Evolutionary conservation across 2,113 vertebrate genomes (phyloP).

Genomic region (Corvus hawaiiensis): DNA sequence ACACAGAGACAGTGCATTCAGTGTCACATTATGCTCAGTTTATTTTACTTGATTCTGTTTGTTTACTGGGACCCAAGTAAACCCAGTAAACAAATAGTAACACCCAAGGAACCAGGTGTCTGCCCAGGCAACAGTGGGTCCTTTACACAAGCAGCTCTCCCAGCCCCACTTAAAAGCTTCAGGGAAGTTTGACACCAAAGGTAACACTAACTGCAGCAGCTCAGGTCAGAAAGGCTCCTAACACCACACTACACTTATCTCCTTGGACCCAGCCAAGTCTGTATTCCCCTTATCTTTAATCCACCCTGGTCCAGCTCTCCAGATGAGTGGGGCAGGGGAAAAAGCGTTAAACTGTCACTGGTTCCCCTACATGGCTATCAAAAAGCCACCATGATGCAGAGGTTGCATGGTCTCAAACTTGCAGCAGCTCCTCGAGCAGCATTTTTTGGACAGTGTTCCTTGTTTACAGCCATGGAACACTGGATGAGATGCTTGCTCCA

Average conservation of each 20-base stretch:
- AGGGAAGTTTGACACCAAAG: not conserved
- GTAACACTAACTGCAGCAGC: not conserved
- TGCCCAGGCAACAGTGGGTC: not conserved
- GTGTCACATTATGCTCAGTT: not conserved
- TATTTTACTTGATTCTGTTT: not conserved
- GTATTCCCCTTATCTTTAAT: not conserved
- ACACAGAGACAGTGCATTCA: not conserved
- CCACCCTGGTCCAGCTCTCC: not conserved
- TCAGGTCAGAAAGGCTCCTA: not conserved
- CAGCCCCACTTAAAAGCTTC: not conserved
- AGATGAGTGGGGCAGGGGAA: not conserved
- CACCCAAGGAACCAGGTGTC: not conserved
- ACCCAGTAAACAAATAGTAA: not conserved
- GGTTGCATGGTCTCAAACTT: not conserved
- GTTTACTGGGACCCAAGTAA: not conserved
- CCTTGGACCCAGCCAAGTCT: not conserved
- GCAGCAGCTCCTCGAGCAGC: not conserved
- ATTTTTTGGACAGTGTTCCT: not conserved
- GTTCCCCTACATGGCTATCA: not conserved
- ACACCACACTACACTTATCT: not conserved
- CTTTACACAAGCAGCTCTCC: not conserved
- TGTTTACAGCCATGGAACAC: not conserved
- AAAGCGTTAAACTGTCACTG: not conserved
- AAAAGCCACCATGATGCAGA: not conserved
- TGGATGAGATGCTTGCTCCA: not conserved